phyloP scores from a whole-genome alignment of 2,888 invertebrate species.

The Drosophila siamana region DNA sequence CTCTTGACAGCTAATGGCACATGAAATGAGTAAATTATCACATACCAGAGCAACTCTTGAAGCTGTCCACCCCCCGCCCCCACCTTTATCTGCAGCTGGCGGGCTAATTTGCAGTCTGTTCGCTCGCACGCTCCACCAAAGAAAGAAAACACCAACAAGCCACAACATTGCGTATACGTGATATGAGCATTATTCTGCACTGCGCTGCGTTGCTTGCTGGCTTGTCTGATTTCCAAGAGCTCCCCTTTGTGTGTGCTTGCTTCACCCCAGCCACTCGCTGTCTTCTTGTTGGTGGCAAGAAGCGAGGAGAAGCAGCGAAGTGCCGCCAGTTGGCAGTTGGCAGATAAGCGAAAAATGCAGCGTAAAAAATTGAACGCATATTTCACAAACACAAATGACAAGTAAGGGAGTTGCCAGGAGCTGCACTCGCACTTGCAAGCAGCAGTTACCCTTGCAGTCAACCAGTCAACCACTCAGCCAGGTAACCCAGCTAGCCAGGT shows the following conservation, averaged over 20 bases:
- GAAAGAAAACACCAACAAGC: conserved; percentile 67
- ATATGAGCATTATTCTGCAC: conserved; percentile 64
- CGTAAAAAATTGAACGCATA: conserved; percentile 80
- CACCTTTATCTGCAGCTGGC: conserved; percentile 20
- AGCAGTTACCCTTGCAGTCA: conserved; percentile 15
- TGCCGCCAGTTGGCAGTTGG: conserved; percentile 59
- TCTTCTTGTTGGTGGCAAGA: background rate
- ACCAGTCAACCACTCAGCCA: conserved; percentile 21
- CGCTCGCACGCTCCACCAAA: conserved; percentile 52
- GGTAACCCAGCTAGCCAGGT: conserved; percentile 26
- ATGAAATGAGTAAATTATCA: conserved; percentile 81
- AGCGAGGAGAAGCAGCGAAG: background rate
- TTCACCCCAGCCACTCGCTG: too few relatives aligned
- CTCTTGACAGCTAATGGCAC: conserved; percentile 77
- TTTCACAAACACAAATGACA: conserved; percentile 77
- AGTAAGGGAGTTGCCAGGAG: conserved; percentile 27
- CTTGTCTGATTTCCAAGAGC: conserved; percentile 38
- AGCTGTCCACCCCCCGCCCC: background rate
- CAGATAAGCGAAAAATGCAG: conserved; percentile 78
- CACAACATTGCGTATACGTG: conserved; percentile 80
- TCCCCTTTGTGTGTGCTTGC: conserved; percentile 1
- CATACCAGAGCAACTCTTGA: conserved; percentile 46
- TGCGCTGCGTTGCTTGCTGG: too few relatives aligned
- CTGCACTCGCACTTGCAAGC: conserved; percentile 8
- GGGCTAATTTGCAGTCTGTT: conserved; percentile 73